Percentiles rank a stretch among this genome's conserved stretches.
phyloP scores from a whole-genome alignment of 2,888 invertebrate species.

The Teinopalpus imperialis region DNA sequence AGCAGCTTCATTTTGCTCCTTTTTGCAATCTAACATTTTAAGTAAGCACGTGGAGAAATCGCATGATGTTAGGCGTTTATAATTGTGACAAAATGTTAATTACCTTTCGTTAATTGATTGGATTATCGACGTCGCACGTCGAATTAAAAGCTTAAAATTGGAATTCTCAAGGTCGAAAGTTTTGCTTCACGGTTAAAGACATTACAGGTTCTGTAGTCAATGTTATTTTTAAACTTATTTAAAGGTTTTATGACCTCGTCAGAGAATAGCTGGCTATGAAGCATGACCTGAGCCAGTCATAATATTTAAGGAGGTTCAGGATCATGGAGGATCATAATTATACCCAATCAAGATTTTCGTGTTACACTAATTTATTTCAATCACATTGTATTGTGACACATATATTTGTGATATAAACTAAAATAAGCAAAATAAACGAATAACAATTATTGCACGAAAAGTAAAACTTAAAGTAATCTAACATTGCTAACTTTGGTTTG shows the following conservation, averaged over 20 bases:
- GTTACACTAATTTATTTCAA: constrained; percentile 19
- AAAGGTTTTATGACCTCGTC: too few relatives aligned
- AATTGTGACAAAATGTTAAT: constrained; percentile 22
- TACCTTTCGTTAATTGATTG: constrained; percentile 15
- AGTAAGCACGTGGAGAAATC: background rate
- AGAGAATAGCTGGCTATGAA: too few relatives aligned
- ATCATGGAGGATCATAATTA: too few relatives aligned
- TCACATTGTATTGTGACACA: constrained; percentile 22
- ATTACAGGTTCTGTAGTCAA: too few relatives aligned
- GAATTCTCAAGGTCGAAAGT: background rate
- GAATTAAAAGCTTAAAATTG: constrained; percentile 3
- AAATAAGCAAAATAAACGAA: constrained; percentile 41
- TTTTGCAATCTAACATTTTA: background rate
- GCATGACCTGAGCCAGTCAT: too few relatives aligned
- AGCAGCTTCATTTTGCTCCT: constrained; percentile 11
- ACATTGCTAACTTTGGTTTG: constrained; percentile 64
- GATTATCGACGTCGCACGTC: constrained; percentile 5
- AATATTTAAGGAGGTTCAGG: too few relatives aligned
- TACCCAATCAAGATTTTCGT: background rate
- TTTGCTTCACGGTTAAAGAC: too few relatives aligned
- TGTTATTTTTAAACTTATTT: too few relatives aligned
- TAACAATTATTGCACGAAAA: constrained; percentile 65
- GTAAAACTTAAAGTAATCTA: constrained; percentile 36
- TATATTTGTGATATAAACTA: constrained; percentile 21
- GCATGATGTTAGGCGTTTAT: constrained; percentile 5